These are phyloP conservation scores for Danio kyathit DNA, from an alignment of 2,797 vertebrate species.

Conservation along the genomic window DNA sequence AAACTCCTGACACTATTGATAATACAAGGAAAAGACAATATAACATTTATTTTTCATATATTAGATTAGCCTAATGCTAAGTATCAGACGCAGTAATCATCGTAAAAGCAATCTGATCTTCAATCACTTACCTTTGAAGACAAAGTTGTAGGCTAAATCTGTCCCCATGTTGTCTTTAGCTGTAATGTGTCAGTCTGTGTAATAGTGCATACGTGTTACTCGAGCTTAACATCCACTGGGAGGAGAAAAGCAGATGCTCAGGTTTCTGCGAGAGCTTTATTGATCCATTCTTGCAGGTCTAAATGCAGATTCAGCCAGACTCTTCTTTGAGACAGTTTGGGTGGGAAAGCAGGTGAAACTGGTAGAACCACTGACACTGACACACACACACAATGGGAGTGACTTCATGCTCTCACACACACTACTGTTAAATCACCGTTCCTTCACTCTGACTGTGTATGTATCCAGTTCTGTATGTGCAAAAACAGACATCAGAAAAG, in stretches of 20 bases:
- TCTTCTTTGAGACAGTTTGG: constrained; percentile 64
- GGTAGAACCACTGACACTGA: constrained; percentile 76
- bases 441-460: not conserved
- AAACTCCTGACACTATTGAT: too few species aligned
- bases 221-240: constrained; percentile 16
- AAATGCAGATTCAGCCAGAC: constrained; percentile 52
- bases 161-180: constrained; percentile 70
- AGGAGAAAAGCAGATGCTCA: constrained; percentile 47
- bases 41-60: too few species aligned
- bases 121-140: constrained; percentile 82
- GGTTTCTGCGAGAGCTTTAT: constrained; percentile 53
- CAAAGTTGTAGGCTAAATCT: constrained; percentile 83
- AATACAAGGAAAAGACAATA: not conserved
- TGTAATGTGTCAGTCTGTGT: constrained; percentile 27
- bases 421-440: constrained; percentile 27
- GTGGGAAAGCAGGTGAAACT: constrained; percentile 79
- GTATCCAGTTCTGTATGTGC: not conserved
- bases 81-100: not conserved
- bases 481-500: not conserved
- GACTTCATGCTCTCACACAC: constrained; percentile 47
- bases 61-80: too few species aligned
- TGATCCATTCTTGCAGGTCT: constrained; percentile 49
- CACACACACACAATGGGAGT: constrained; percentile 17
- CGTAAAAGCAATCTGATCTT: constrained; percentile 5
- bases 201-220: not conserved